These are phyloP conservation scores for Carcina quercana DNA, from an alignment of 2,888 invertebrate species.

Conservation along the genomic window DNA sequence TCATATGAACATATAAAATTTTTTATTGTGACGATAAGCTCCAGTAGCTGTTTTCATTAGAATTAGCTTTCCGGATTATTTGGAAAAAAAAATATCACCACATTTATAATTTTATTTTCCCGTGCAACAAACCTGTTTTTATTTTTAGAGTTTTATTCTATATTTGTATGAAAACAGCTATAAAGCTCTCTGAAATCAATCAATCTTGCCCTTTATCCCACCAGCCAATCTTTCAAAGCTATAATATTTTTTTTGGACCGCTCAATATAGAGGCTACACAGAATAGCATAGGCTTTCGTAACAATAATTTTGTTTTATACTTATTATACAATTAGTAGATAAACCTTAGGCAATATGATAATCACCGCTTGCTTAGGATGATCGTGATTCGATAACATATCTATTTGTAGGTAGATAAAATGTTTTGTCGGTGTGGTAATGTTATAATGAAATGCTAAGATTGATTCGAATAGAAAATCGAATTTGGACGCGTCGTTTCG, in stretches of 20 bases:
- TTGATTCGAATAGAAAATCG: slow-evolving; percentile 22
- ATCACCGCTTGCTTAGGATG: slow-evolving; percentile 57
- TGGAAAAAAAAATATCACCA: no score
- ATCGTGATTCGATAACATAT: slow-evolving; percentile 71
- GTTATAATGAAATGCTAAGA: slow-evolving; percentile 30
- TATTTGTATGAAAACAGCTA: no score
- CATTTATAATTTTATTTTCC: no score
- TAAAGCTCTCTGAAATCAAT: no score
- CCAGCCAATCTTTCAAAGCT: no score
- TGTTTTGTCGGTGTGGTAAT: slow-evolving; percentile 52
- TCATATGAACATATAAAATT: no score
- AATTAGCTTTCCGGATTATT: no score
- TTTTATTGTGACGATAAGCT: no score
- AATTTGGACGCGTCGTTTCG: slow-evolving; percentile 20
- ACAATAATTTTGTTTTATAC: slow-evolving; percentile 3
- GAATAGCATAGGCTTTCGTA: slow-evolving; percentile 4
- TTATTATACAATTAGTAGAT: slow-evolving; percentile 7
- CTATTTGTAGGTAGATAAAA: slow-evolving; percentile 66
- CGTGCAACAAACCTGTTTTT: no score
- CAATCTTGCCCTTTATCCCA: no score
- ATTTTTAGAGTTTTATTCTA: no score
- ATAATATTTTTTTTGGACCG: slow-evolving; percentile 2
- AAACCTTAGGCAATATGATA: slow-evolving; percentile 19
- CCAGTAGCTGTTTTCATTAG: no score
- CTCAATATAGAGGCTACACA: slow-evolving; percentile 7